Evolutionary conservation across 2,888 invertebrate genomes (phyloP), one percentile per base, ranked within the genome.

Genomic region (Drosophila ustulata): DNA sequence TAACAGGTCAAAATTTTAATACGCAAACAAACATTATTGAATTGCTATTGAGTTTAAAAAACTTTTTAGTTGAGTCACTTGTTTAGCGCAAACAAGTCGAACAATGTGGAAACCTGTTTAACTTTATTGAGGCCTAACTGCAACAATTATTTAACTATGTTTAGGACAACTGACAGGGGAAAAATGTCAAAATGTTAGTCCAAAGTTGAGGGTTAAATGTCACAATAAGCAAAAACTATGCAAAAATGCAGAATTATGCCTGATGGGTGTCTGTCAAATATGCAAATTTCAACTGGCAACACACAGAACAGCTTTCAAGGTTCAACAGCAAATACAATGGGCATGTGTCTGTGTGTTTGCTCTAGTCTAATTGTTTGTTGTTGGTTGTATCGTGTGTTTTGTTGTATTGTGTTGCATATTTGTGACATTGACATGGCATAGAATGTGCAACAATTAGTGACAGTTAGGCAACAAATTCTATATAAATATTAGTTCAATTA

Each of bases 121-220:
- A 28, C 13, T 11, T 25, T 46, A 52, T 45, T 55, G n/a, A 23
- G 34, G 34, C 1, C 34, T 11, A 34, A 37, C 18, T 41, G 13
- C 39, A 41, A 41, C 39, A 61, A 61, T 52, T 50, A 56, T 63
- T 63, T 43, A 25, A 49, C 37, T 61, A 56, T 37, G 39, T 26
- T 58, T 64, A 41, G 53, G 50, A 30, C 58, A 61, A 68, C 58
- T 69, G 68, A 53, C 67, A 58, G 39, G 68, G 64, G 50, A 45
- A 75, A 78, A 78, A 71, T 83, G 84, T 80, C 78, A 78, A 86
- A 82, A 75, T 81, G 71, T 82, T 81, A 47, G 26, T 25, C 69
- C 57, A 58, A 70, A 69, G 50, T 62, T 70, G 52, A 30, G 49
- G 66, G 55, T 58, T 59, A 69, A 86, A 78, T 78, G 82, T 81